Conservation (phyloP, 1,140 invertebrate genomes). For the Tribolium madens region DNA sequence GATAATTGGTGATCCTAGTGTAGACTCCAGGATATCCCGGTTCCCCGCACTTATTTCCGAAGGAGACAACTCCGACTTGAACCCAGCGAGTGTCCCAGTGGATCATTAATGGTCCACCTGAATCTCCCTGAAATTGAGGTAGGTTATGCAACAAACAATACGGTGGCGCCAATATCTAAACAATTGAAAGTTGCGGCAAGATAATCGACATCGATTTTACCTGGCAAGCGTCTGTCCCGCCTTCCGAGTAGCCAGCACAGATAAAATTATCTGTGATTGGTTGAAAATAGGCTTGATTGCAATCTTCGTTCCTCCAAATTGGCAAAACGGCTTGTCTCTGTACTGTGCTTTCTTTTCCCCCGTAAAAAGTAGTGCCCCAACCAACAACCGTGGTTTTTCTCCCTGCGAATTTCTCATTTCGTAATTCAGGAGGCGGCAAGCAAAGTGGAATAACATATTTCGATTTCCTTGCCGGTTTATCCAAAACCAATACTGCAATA, state of each 20-base stretch:
- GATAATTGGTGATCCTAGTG: conserved; percentile 74
- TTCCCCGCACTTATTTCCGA: conserved; percentile 91
- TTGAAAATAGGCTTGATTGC: conserved; percentile 91
- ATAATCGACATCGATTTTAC: conserved; percentile 65
- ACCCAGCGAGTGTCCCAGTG: conserved; percentile 81
- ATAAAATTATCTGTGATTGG: conserved; percentile 91
- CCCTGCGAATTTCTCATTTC: conserved; percentile 75
- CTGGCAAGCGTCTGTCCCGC: conserved; percentile 93
- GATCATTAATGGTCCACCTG: conserved; percentile 88
- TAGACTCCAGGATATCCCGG: conserved; percentile 88
- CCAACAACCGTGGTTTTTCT: conserved; percentile 86
- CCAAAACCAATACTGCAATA: conserved; percentile 84
- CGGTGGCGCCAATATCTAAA: background rate
- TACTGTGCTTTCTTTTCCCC: conserved; percentile 85
- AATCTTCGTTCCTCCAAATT: conserved; percentile 92
- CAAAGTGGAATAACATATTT: conserved; percentile 92
- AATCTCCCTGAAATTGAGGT: conserved; percentile 72
- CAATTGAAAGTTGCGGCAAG: background rate
- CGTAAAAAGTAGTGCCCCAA: conserved; percentile 91
- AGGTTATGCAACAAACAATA: conserved; percentile 10
- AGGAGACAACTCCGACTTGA: conserved; percentile 91
- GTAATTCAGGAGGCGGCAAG: conserved; percentile 75
- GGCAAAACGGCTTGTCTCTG: conserved; percentile 87
- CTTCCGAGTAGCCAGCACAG: conserved; percentile 90
- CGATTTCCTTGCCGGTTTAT: conserved; percentile 78